These are phyloP conservation scores for Bombyx mori DNA, from an alignment of 1,140 invertebrate genomes.

Conservation along the genomic window DNA sequence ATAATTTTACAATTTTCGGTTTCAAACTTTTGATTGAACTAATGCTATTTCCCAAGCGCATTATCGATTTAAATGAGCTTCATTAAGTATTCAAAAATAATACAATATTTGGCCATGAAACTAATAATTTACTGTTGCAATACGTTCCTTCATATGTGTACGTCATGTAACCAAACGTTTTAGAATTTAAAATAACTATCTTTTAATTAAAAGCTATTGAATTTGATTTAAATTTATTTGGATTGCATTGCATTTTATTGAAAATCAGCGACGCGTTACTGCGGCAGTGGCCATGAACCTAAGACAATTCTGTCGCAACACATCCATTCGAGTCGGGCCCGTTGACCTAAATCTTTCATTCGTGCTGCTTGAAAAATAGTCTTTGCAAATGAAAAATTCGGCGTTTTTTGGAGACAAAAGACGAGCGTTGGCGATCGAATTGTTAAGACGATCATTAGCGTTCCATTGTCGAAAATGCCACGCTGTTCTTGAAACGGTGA, in stretches of 20 bases:
- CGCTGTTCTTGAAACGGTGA: slow-evolving; percentile 25
- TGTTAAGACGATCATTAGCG: slow-evolving; percentile 64
- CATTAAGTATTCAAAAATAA: no score
- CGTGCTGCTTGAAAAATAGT: slow-evolving; percentile 56
- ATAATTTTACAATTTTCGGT: no score
- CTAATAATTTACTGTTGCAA: no score
- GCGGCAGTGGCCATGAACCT: slow-evolving; percentile 30
- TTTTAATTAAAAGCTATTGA: no score
- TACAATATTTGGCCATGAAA: no score
- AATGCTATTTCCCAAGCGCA: no score
- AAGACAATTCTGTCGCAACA: slow-evolving; percentile 30
- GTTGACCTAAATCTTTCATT: slow-evolving; percentile 61
- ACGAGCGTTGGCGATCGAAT: slow-evolving; percentile 55
- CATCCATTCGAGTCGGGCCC: slow-evolving; percentile 23
- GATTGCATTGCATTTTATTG: slow-evolving; percentile 18
- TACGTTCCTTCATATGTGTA: no score
- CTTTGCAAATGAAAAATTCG: slow-evolving; percentile 47
- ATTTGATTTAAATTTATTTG: no score
- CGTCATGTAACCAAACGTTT: no score
- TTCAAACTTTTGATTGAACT: no score
- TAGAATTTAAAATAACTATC: no score
- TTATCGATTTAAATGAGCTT: no score
- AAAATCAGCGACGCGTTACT: slow-evolving; percentile 24
- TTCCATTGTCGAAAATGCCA: slow-evolving; percentile 56
- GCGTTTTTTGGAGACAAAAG: slow-evolving; percentile 59